These are phyloP conservation scores for Cyphomyrus discorhynchus DNA, from an alignment of 2,113 vertebrate species.

Conservation along the genomic window DNA sequence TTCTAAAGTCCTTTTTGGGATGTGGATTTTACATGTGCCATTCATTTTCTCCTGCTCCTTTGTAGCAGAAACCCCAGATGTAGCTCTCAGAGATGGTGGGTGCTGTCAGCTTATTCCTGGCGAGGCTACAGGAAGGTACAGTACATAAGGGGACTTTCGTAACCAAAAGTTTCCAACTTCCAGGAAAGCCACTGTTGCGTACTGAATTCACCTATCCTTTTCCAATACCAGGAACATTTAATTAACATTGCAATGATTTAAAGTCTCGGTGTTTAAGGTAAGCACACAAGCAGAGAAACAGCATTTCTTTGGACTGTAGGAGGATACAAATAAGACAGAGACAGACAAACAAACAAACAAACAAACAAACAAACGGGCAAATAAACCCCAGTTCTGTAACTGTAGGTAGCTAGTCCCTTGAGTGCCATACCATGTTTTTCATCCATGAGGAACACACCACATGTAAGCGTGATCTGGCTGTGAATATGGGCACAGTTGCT, in stretches of 20 bases:
- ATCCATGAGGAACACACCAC: background rate
- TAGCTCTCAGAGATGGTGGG: background rate
- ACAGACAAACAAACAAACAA: background rate
- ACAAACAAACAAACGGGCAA: background rate
- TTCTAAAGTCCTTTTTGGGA: background rate
- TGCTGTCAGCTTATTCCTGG: background rate
- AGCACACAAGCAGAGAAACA: background rate
- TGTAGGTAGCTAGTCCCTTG: background rate
- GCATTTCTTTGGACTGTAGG: background rate
- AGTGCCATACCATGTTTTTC: background rate
- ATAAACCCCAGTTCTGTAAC: background rate
- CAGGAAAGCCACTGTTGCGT: background rate
- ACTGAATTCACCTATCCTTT: background rate
- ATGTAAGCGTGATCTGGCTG: background rate
- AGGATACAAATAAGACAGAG: background rate
- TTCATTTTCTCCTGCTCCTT: background rate
- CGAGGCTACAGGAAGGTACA: background rate
- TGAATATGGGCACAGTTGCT: background rate
- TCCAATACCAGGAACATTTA: background rate
- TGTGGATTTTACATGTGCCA: background rate
- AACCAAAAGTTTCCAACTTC: background rate
- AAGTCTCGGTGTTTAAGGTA: background rate
- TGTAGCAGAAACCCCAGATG: background rate
- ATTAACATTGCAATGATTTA: background rate
- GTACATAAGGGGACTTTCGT: background rate